These are phyloP conservation scores for Sander lucioperca DNA, from an alignment of 2,113 vertebrate genomes.

Conservation along the genomic window DNA sequence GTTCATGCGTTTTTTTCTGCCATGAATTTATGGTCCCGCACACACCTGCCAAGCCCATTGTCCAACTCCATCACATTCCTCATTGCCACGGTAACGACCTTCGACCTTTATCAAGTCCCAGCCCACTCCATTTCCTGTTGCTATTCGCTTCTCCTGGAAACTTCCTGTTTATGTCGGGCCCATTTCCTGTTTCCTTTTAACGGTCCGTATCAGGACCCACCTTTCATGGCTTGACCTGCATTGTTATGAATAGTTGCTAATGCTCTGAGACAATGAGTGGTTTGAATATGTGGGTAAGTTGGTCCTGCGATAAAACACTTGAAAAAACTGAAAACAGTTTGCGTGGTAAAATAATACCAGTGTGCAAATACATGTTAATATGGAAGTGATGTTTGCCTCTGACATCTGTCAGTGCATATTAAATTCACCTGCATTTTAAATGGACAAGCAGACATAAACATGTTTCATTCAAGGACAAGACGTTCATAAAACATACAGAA, in stretches of 20 bases:
- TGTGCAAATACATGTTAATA: background rate
- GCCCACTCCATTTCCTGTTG: slow-evolving; percentile 83
- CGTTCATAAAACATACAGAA: background rate
- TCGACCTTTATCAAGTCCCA: slow-evolving; percentile 75
- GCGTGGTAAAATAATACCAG: background rate
- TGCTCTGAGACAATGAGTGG: slow-evolving; percentile 64
- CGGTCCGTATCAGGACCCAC: slow-evolving; percentile 58
- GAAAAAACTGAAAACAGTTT: slow-evolving; percentile 19
- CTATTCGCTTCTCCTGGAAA: slow-evolving; percentile 81
- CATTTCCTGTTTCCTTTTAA: slow-evolving; percentile 79
- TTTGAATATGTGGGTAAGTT: slow-evolving; percentile 39
- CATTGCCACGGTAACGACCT: slow-evolving; percentile 70
- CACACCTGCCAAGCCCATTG: slow-evolving; percentile 85
- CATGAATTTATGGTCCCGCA: slow-evolving; percentile 45
- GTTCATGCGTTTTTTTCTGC: slow-evolving; percentile 36
- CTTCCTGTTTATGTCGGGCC: slow-evolving; percentile 86
- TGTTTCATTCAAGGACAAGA: too few species aligned
- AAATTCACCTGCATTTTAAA: background rate
- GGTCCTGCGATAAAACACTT: slow-evolving; percentile 37
- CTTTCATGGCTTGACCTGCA: slow-evolving; percentile 56
- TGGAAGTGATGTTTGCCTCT: background rate
- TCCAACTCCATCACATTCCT: slow-evolving; percentile 76
- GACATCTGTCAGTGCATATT: background rate
- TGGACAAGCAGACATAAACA: background rate
- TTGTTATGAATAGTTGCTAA: slow-evolving; percentile 67